Conservation (phyloP, 2,113 vertebrate genomes). For the Rattus norvegicus region DNA sequence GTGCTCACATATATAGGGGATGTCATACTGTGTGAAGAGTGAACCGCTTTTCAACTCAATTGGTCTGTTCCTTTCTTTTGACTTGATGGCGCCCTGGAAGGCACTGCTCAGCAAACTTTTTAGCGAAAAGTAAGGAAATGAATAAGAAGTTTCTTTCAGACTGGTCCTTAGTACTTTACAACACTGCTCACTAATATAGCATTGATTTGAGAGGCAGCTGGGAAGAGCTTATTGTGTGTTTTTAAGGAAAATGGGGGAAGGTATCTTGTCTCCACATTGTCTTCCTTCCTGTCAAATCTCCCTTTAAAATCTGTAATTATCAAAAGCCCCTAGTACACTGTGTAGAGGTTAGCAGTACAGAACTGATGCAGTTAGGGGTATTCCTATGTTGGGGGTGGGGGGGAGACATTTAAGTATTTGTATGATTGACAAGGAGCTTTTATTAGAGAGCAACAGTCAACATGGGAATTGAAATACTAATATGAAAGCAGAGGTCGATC, state of each 20-base stretch:
- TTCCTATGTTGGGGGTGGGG: not conserved
- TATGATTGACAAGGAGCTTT: not conserved
- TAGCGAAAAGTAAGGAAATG: not conserved
- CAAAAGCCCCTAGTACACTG: slow-evolving; percentile 13
- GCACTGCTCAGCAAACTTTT: not conserved
- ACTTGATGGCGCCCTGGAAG: not conserved
- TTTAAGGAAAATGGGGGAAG: not conserved
- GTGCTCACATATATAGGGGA: not conserved
- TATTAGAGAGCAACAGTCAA: not conserved
- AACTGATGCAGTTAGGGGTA: not conserved
- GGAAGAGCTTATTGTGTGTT: not conserved
- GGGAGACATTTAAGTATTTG: not conserved
- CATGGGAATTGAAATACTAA: not conserved
- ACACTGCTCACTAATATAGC: not conserved
- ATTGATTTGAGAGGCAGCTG: not conserved
- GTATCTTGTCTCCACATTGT: not conserved
- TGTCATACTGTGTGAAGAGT: not conserved
- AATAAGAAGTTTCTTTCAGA: not conserved
- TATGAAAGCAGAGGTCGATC: not conserved
- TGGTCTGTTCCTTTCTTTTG: not conserved
- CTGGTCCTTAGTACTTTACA: not conserved
- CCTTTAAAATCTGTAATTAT: not conserved
- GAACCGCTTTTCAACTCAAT: not conserved
- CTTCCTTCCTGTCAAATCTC: slow-evolving; percentile 36
- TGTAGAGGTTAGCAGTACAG: not conserved